phyloP scores from a whole-genome alignment of 2,888 invertebrate genomes.

The Therioaphis trifolii region DNA sequence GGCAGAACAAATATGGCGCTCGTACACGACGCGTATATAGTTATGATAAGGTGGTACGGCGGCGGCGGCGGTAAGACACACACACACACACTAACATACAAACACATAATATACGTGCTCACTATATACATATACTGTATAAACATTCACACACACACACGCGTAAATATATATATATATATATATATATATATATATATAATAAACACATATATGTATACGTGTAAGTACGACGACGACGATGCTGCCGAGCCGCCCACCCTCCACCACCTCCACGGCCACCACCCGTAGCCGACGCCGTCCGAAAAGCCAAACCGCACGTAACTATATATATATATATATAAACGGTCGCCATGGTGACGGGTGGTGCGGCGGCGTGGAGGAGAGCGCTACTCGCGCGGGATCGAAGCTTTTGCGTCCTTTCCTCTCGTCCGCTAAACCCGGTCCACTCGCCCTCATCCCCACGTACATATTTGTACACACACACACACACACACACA shows the following conservation, averaged over 20 bases:
- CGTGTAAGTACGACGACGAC: not conserved
- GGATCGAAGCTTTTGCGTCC: slow-evolving; percentile 42
- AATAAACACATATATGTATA: not conserved
- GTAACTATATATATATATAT: not conserved
- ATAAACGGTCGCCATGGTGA: slow-evolving; percentile 49
- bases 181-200: not conserved
- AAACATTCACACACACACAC: too few relatives aligned
- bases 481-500: not conserved
- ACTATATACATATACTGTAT: slow-evolving; percentile 8
- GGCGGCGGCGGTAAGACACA: slow-evolving; percentile 21
- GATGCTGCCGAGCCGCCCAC: not conserved
- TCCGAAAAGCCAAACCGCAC: slow-evolving; percentile 61
- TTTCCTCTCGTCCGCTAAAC: too few relatives aligned
- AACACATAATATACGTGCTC: too few relatives aligned
- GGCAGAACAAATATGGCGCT: slow-evolving; percentile 63
- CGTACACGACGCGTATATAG: slow-evolving; percentile 45
- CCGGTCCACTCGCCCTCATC: not conserved
- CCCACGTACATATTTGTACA: not conserved
- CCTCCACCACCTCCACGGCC: not conserved
- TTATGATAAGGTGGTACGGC: slow-evolving; percentile 55
- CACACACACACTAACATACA: not conserved
- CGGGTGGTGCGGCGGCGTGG: slow-evolving; percentile 1
- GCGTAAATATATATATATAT: too few relatives aligned
- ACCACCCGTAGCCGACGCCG: slow-evolving; percentile 20
- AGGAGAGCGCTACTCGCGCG: not conserved